phyloP scores from a whole-genome alignment of 2,113 vertebrate genomes.

The Dicrurus megarhynchus region DNA sequence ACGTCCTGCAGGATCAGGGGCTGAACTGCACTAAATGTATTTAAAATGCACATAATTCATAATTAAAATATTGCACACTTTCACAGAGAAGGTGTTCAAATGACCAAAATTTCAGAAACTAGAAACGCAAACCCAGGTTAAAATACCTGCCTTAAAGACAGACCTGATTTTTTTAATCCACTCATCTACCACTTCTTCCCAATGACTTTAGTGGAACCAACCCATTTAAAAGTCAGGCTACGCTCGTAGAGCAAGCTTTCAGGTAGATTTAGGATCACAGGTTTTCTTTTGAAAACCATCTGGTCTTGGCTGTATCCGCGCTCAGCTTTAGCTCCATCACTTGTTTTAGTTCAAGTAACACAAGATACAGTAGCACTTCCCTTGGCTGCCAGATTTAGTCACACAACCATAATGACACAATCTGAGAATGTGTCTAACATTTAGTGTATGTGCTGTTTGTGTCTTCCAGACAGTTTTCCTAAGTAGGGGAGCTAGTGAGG shows the following conservation, averaged over 20 bases:
- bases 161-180: background rate
- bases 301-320: background rate
- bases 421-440: background rate
- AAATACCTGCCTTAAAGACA: background rate
- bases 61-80: background rate
- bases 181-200: background rate
- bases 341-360: background rate
- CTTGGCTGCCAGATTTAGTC: background rate
- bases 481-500: background rate
- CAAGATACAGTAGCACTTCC: background rate
- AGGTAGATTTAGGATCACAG: background rate
- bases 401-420: rapidly evolving
- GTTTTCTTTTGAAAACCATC: background rate
- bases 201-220: background rate
- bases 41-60: background rate
- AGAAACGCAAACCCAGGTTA: background rate
- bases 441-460: background rate
- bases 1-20: background rate
- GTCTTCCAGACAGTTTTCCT: background rate
- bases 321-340: background rate
- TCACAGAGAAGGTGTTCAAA: background rate
- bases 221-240: background rate
- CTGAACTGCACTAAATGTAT: background rate
- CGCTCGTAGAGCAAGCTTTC: background rate
- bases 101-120: background rate